phyloP scores from a whole-genome alignment of 2,888 invertebrate genomes.

The Dryococelus australis region DNA sequence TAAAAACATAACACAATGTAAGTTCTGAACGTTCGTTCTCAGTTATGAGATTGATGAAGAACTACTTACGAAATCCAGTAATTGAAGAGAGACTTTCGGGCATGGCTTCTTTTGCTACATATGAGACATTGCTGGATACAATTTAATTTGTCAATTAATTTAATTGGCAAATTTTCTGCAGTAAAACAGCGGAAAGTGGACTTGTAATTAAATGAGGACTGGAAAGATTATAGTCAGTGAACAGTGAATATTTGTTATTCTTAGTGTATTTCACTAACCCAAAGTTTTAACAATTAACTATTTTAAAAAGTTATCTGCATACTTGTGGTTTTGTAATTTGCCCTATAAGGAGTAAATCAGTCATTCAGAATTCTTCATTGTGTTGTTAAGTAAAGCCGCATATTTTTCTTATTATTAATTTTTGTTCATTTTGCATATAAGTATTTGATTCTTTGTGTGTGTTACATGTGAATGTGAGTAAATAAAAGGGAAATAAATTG shows the following conservation, averaged over 20 bases:
- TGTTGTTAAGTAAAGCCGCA: neutral
- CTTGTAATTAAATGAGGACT: neutral
- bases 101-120: neutral
- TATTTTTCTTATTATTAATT: neutral
- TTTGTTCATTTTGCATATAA: neutral
- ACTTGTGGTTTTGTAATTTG: neutral
- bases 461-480: neutral
- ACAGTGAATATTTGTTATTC: neutral
- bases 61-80: neutral
- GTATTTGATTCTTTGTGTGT: neutral
- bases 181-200: conserved; percentile 5
- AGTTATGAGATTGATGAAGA: neutral
- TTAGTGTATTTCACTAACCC: neutral
- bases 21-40: neutral
- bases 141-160: neutral
- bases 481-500: neutral
- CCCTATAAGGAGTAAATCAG: neutral
- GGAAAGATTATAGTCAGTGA: neutral
- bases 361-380: neutral
- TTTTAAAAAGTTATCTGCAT: neutral
- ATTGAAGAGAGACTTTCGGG: conserved; percentile 4
- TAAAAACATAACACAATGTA: too few species aligned
- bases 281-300: too few species aligned
- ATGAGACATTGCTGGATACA: neutral
- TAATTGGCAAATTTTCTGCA: neutral